Conservation (phyloP, 37 sponge, comb jelly and placozoan genomes). For the Ianthella basta region DNA sequence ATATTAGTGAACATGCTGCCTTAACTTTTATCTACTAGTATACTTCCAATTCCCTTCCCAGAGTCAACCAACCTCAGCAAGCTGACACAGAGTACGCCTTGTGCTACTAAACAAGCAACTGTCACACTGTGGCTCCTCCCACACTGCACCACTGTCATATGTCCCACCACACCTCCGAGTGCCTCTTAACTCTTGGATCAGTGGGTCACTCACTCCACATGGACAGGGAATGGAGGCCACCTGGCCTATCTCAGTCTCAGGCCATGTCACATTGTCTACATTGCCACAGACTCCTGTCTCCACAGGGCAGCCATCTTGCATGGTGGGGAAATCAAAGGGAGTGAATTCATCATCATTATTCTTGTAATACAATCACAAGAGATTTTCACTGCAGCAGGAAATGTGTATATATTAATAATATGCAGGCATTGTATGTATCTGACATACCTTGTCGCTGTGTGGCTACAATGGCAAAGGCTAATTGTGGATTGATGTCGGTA, state of each 20-base stretch:
- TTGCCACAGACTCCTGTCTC: neutral
- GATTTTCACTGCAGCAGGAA: no score
- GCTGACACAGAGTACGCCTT: conserved; percentile 31
- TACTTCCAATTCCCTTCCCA: no score
- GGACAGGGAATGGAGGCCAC: conserved; percentile 37
- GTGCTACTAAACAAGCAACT: conserved; percentile 41
- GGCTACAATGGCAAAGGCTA: no score
- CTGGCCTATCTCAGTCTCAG: conserved; percentile 47
- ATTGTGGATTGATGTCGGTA: no score
- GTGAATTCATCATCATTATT: no score
- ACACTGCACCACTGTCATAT: conserved; percentile 46
- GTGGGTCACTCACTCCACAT: conserved; percentile 18
- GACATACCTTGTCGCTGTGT: no score
- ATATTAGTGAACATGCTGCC: no score
- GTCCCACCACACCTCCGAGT: conserved; percentile 54
- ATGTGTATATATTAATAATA: no score
- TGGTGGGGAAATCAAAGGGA: no score
- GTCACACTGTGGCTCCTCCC: conserved; percentile 24
- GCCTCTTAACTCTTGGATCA: conserved; percentile 12
- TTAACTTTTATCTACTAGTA: no score
- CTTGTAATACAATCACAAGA: no score
- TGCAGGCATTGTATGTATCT: no score
- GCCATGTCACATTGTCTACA: conserved; percentile 23
- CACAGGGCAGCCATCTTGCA: conserved; percentile 27
- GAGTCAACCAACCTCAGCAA: conserved; percentile 34